Conservation (phyloP, 2,113 vertebrate species). For the Glareola pratincola region DNA sequence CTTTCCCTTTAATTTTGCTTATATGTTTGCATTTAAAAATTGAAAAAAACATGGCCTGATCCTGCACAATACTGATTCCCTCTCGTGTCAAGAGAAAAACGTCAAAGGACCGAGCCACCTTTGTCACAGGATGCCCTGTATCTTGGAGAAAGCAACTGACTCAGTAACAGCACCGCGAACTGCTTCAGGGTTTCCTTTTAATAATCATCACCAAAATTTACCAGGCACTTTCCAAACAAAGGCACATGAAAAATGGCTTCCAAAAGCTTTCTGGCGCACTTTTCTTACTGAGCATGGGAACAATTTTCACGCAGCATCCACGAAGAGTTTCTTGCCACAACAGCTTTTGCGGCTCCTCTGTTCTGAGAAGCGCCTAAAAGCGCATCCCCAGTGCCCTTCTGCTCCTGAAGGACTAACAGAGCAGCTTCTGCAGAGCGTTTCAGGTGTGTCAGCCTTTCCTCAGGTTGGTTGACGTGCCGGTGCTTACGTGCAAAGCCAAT, state of each 20-base stretch:
- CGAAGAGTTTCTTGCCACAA: not conserved
- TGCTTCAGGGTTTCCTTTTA: not conserved
- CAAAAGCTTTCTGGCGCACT: not conserved
- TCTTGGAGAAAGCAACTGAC: not conserved
- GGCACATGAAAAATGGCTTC: not conserved
- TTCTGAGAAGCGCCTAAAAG: not conserved
- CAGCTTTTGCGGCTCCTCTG: not conserved
- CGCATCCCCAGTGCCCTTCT: not conserved
- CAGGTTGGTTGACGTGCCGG: not conserved
- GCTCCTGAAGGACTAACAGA: not conserved
- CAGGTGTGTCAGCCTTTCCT: not conserved
- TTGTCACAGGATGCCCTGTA: not conserved
- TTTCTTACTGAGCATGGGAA: not conserved
- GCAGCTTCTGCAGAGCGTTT: not conserved
- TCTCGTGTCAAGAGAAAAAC: not conserved
- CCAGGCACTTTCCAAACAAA: not conserved
- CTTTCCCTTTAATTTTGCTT: not conserved
- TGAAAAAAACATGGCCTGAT: not conserved
- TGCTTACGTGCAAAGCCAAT: accelerated
- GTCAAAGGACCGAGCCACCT: not conserved
- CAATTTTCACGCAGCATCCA: not conserved
- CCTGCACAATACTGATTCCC: not conserved
- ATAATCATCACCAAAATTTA: not conserved
- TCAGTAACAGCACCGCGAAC: not conserved
- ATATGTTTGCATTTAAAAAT: not conserved